Base-by-base conservation (phyloP, 2,113 vertebrate species). In the Aleadryas rufinucha region DNA sequence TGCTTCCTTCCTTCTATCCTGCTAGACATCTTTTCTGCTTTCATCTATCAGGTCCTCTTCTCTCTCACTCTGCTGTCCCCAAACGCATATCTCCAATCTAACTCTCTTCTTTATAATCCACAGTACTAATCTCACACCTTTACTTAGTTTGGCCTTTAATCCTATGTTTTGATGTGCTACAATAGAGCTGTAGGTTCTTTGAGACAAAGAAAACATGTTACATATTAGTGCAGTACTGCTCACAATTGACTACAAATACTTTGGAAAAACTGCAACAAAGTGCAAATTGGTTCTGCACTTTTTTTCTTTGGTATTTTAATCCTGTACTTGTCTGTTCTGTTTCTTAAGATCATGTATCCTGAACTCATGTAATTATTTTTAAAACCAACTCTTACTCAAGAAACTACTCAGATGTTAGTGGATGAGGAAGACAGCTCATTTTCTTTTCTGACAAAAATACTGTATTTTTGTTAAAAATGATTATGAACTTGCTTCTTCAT, bases 1-100 rank as follows among this genome's bases (percentile, higher is more conserved):
- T 87, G 35, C 78, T 96, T 91, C 82, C 77, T 91, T 91, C 81
- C 56, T 93, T 66, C 91, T 91, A 9, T 86, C 83, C 56, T 94
- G 52, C 44, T 81, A 63, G 52, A 84, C 64, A 79, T 68, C 61
- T 93, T 65, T 84, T 88, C 85, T 90, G 15, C 87, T 96, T 94
- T 95, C 47, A 65, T 91, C 72, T 90, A 0, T 74, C 49, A 78
- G 39, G 45, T 64, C 49, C 21, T 89, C 42, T 91, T 84, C 82
- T 91, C 75, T 26, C 33, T 85, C 45, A n/a, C 30, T 91, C 82
- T 84, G 26, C 75, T 60, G 44, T 74, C 33, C 64, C 22, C 64
- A 80, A 83, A 68, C 59, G 39, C 1, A 1, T 44, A 63, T 84
- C 44, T 87, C 42, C 63, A 71, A 84, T 9, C 6, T 83, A 64